Evolutionary conservation across 2,888 invertebrate species (phyloP), one percentile per base, ranked within the genome.

Genomic region (Lucinisca nassula): DNA sequence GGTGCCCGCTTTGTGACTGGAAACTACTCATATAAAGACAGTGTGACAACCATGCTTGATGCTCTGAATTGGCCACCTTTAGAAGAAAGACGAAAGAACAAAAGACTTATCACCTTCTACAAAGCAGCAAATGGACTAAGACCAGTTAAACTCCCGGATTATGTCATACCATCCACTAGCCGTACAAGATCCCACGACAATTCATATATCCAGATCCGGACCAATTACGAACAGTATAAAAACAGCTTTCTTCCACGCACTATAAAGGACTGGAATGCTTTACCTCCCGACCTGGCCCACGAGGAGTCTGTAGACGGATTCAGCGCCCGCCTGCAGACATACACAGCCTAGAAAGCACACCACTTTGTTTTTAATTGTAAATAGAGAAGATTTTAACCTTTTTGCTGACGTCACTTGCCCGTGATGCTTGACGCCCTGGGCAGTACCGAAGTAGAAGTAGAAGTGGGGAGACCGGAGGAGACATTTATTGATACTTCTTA

Each of bases 391-490:
- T 35, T 67, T 32, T 67, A 24, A 61, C 30, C 61, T 17, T 30
- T 61, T 61, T 61, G 61, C 67, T 67, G 67, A 67, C 67, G 35
- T 67, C 67, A 67, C 67, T 67, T 67, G 67, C 35, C 35, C 35
- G 21, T 67, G 67, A 32, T 67, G 67, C 67, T 35, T 35, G 17
- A 35, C 35, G 67, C 67, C 67, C 35, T 67, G 67, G 35, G 67
- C 67, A 67, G 35, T 67, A 67, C 10, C 8, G 58, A 58, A 58
- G 58, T 58, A 58, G 58, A 58, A 58, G 58, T 58, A 58, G 58
- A 58, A 58, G n/a, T 17, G n/a, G 51, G n/a, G n/a, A 51, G 14
- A 40, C 40, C n/a, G n/a, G n/a, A n/a, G n/a, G n/a, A n/a, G n/a
- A n/a, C n/a, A n/a, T n/a, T n/a, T n/a, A n/a, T n/a, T n/a, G n/a